A percentile compares a stretch with the other conserved stretches of the same genome.
phyloP scores from a whole-genome alignment of 1,140 invertebrate species.

The Drosophila nikananu region DNA sequence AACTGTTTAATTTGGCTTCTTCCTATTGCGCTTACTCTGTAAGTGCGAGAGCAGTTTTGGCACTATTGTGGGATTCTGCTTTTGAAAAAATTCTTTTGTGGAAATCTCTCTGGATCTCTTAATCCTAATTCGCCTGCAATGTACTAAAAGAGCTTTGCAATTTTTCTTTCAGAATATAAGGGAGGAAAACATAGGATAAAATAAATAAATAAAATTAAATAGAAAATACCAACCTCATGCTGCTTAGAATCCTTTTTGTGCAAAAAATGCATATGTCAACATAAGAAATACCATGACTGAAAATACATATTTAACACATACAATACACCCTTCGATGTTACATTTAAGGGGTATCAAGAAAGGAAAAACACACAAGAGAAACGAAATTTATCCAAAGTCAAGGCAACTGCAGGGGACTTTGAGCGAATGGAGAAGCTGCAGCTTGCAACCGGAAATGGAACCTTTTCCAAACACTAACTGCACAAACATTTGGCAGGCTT shows the following conservation, averaged over 20 bases:
- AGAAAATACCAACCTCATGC: not conserved
- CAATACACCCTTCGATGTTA: not conserved
- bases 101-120: not conserved
- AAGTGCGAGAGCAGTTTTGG: too few relatives aligned
- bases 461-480: constrained; percentile 18
- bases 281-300: too few relatives aligned
- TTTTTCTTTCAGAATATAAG: not conserved
- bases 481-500: constrained; percentile 12
- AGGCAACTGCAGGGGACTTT: constrained; percentile 17
- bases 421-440: constrained; percentile 35
- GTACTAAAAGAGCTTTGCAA: not conserved
- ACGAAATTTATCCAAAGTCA: constrained; percentile 38
- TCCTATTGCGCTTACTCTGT: not conserved
- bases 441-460: constrained; percentile 12
- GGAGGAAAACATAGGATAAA: too few relatives aligned
- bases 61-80: too few relatives aligned
- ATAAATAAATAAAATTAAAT: not conserved
- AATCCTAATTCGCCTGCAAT: not conserved
- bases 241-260: not conserved
- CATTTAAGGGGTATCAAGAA: not conserved
- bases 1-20: not conserved
- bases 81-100: too few relatives aligned
- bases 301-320: not conserved
- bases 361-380: constrained; percentile 9
- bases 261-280: too few relatives aligned